A percentile compares a stretch with the other conserved stretches of the same genome.
Evolutionary conservation across 2,888 invertebrate genomes (phyloP).

Genomic region (Hyposoter dolosus): DNA sequence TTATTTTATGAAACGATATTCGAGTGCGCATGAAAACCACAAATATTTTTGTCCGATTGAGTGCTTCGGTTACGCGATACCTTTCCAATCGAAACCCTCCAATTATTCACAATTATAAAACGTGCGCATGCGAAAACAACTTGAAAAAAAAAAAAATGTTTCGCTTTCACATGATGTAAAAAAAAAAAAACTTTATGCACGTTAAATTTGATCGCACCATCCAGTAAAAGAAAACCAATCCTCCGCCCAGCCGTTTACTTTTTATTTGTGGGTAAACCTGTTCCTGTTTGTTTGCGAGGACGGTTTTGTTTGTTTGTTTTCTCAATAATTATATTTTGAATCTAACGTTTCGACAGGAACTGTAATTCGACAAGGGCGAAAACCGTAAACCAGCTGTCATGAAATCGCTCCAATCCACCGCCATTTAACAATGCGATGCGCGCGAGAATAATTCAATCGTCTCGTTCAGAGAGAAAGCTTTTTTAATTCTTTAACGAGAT

Average conservation of each 20-base stretch:
- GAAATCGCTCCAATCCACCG: constrained; percentile 54
- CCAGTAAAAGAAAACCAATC: constrained; percentile 10
- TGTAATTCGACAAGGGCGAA: constrained; percentile 34
- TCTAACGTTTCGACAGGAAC: constrained; percentile 30
- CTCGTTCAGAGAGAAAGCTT: constrained; percentile 25
- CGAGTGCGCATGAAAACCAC: constrained; percentile 41
- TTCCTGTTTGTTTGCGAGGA: background rate
- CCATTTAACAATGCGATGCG: constrained; percentile 22
- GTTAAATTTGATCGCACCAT: constrained; percentile 49
- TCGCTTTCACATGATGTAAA: background rate
- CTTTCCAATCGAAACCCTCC: constrained; percentile 39
- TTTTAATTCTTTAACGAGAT: constrained; percentile 21
- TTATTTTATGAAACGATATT: constrained; percentile 11
- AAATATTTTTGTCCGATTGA: constrained; percentile 25
- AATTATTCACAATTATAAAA: constrained; percentile 50
- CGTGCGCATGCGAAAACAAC: constrained; percentile 5
- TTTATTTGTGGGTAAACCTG: constrained; percentile 3
- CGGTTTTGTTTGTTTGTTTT: constrained; percentile 1
- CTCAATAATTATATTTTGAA: background rate
- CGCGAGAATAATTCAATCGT: constrained; percentile 39
- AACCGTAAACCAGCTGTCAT: constrained; percentile 57
- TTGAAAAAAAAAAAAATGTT: background rate
- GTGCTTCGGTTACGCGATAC: constrained; percentile 27
- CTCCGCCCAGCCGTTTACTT: constrained; percentile 25
- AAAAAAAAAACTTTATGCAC: background rate